Conservation (phyloP, 2,797 vertebrate genomes). For the Pygocentrus nattereri region DNA sequence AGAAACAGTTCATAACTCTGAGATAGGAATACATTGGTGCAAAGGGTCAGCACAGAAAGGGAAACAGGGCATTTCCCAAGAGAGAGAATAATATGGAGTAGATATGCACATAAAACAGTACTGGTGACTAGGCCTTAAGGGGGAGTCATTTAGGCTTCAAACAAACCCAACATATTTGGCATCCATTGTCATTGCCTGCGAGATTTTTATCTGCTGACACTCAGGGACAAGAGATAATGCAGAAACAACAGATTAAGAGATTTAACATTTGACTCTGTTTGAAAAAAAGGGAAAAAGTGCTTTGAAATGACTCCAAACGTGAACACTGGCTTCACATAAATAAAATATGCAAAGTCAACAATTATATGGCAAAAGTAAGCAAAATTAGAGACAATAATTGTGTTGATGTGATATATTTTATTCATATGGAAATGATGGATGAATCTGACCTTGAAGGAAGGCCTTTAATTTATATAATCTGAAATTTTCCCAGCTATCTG, state of each 20-base stretch:
- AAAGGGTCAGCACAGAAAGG: slow-evolving; percentile 32
- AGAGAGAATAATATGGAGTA: slow-evolving; percentile 33
- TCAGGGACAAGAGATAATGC: slow-evolving; percentile 29
- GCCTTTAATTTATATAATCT: slow-evolving; percentile 13
- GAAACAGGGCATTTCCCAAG: slow-evolving; percentile 26
- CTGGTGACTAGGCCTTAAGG: slow-evolving; percentile 40
- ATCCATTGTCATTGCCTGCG: slow-evolving; percentile 22
- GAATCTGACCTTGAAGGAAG: slow-evolving; percentile 39
- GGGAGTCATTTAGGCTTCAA: slow-evolving; percentile 42
- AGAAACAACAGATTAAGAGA: slow-evolving; percentile 49
- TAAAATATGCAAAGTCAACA: slow-evolving; percentile 7
- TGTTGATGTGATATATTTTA: background rate
- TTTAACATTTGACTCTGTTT: background rate
- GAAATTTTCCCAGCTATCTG: too few species aligned
- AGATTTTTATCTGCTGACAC: slow-evolving; percentile 30
- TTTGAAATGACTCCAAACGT: background rate
- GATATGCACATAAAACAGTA: slow-evolving; percentile 32
- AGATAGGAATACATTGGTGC: slow-evolving; percentile 54
- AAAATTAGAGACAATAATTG: slow-evolving; percentile 6
- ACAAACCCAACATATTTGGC: slow-evolving; percentile 37
- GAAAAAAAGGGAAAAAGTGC: background rate
- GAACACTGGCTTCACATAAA: background rate
- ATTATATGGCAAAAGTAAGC: background rate
- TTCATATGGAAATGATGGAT: background rate
- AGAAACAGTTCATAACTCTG: slow-evolving; percentile 65